phyloP scores from a whole-genome alignment of 2,888 invertebrate species.

The Hypomecis punctinalis region DNA sequence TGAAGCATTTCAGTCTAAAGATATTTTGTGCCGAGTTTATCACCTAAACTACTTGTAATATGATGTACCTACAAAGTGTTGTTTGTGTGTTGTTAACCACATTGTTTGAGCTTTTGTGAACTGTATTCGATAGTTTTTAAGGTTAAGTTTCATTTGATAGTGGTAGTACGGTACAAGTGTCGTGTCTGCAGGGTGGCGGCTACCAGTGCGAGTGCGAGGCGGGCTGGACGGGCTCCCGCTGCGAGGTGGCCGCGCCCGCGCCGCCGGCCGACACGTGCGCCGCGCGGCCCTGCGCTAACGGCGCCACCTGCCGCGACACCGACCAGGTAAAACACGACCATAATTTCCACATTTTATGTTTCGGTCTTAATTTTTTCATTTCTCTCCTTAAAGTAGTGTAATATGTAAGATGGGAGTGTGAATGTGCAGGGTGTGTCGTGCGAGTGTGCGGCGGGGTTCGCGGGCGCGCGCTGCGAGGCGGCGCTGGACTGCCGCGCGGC shows the following conservation, averaged over 20 bases:
- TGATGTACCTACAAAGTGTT: not conserved
- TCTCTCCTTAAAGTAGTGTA: too few relatives aligned
- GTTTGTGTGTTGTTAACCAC: not conserved
- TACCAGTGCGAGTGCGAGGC: slow-evolving; percentile 89
- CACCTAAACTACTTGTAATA: not conserved
- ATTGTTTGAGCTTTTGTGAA: not conserved
- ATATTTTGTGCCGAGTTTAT: too few relatives aligned
- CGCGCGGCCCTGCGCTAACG: slow-evolving; percentile 61
- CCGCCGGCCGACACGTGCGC: slow-evolving; percentile 77
- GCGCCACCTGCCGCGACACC: slow-evolving; percentile 15
- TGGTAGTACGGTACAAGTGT: not conserved
- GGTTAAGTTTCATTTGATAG: not conserved
- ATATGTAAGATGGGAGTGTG: slow-evolving; percentile 57
- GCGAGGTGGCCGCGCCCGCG: slow-evolving; percentile 45
- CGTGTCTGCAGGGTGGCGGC: slow-evolving; percentile 57
- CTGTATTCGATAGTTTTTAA: not conserved
- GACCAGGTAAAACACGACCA: slow-evolving; percentile 33
- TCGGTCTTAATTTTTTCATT: too few relatives aligned
- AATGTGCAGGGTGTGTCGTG: slow-evolving; percentile 82
- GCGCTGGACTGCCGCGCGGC: slow-evolving; percentile 87
- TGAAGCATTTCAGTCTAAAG: too few relatives aligned
- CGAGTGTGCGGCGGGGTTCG: slow-evolving; percentile 87
- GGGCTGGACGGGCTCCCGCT: slow-evolving; percentile 86
- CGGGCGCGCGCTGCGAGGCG: slow-evolving; percentile 87
- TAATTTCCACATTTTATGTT: too few relatives aligned